phyloP scores from a whole-genome alignment of 2,797 vertebrate species.

The Smutsia temminckii region DNA sequence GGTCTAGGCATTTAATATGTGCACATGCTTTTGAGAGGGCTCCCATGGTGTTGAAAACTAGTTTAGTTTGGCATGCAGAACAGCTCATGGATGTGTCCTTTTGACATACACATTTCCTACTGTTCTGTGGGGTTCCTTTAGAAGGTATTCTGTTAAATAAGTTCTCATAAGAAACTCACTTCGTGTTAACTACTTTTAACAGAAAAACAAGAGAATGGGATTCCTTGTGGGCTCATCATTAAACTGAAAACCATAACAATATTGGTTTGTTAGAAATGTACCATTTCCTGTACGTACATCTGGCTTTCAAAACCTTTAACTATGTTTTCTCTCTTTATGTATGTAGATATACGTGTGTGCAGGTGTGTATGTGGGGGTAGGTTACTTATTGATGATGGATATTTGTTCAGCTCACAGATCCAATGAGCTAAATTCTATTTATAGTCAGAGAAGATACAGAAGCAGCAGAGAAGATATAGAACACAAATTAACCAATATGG shows the following conservation, averaged over 20 bases:
- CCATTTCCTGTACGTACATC: constrained; percentile 8
- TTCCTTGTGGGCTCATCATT: neutral
- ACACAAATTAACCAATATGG: neutral
- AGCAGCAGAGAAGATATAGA: neutral
- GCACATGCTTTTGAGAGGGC: constrained; percentile 49
- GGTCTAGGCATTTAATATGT: constrained; percentile 56
- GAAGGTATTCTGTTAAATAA: neutral
- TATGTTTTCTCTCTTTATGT: neutral
- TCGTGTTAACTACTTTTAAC: neutral
- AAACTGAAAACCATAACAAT: constrained; percentile 48
- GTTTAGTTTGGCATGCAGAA: constrained; percentile 40
- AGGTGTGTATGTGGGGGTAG: neutral
- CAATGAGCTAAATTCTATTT: neutral
- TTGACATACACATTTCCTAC: neutral
- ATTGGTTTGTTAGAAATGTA: constrained; percentile 20
- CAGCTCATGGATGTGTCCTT: neutral
- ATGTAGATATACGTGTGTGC: neutral
- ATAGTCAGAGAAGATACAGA: neutral
- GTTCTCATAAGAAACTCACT: no score
- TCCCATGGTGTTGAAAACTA: constrained; percentile 33
- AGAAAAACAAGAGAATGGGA: neutral
- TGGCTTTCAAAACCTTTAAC: constrained; percentile 31
- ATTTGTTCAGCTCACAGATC: neutral
- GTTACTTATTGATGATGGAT: neutral
- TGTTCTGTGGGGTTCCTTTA: neutral